phyloP scores from a whole-genome alignment of 1,140 invertebrate species.

The Scaptomyza pallida region DNA sequence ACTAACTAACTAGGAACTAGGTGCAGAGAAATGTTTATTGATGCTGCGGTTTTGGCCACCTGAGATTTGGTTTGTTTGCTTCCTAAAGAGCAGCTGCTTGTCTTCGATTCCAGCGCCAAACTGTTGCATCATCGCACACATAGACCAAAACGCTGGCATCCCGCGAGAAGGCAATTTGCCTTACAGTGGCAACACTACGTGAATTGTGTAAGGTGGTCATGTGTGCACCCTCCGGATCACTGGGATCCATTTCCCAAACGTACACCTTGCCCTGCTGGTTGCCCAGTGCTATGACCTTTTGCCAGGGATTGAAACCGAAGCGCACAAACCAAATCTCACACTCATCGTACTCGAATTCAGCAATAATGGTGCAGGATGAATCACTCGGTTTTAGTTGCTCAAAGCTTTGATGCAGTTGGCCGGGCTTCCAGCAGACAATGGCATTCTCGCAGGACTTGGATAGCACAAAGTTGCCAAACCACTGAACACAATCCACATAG shows the following conservation, averaged over 20 bases:
- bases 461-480: slow-evolving; percentile 97
- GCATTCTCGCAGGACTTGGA: slow-evolving; percentile 99
- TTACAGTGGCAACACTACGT: slow-evolving; percentile 92
- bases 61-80: slow-evolving; percentile 76
- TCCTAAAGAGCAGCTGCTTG: slow-evolving; percentile 49
- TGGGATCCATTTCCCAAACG: slow-evolving; percentile 96
- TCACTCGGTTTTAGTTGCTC: slow-evolving; percentile 73
- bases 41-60: slow-evolving; percentile 66
- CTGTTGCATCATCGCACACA: slow-evolving; percentile 93
- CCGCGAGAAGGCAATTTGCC: slow-evolving; percentile 94
- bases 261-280: slow-evolving; percentile 96
- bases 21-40: slow-evolving; percentile 33
- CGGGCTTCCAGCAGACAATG: slow-evolving; percentile 86
- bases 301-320: slow-evolving; percentile 96
- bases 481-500: slow-evolving; percentile 98
- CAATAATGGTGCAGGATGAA: slow-evolving; percentile 86
- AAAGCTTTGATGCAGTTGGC: slow-evolving; percentile 70
- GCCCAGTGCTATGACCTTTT: slow-evolving; percentile 93
- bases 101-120: slow-evolving; percentile 95
- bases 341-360: slow-evolving; percentile 96
- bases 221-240: slow-evolving; percentile 90
- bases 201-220: slow-evolving; percentile 93
- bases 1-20: slow-evolving; percentile 61
- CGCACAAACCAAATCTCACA: slow-evolving; percentile 99
- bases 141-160: slow-evolving; percentile 91